Conservation (phyloP, 2,888 invertebrate genomes). For the Agrochola lychnidis region DNA sequence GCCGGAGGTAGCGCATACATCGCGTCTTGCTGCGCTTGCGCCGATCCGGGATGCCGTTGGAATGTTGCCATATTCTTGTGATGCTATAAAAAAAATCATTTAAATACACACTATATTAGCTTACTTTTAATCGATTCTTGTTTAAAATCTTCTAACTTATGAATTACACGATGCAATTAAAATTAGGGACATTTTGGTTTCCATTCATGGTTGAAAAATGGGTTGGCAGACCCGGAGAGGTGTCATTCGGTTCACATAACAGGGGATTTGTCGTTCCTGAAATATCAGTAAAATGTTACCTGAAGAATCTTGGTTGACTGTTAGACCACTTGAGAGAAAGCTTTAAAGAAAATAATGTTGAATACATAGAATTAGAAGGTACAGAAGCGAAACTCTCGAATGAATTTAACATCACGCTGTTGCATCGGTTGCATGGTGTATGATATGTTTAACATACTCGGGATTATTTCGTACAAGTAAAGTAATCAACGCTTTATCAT, state of each 20-base stretch:
- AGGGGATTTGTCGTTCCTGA: constrained; percentile 19
- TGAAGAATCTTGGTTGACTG: constrained; percentile 14
- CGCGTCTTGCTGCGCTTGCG: constrained; percentile 75
- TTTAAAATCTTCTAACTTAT: neutral
- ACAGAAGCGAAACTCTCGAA: constrained; percentile 25
- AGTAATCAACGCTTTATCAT: too few relatives aligned
- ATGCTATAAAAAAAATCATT: constrained; percentile 75
- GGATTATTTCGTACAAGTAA: too few relatives aligned
- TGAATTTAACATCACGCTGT: neutral
- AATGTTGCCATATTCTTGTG: constrained; percentile 91
- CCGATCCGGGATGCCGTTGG: constrained; percentile 75
- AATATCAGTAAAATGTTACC: constrained; percentile 36
- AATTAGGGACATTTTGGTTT: neutral
- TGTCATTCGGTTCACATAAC: constrained; percentile 24
- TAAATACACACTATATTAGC: neutral
- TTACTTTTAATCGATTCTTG: neutral
- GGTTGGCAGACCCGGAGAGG: constrained; percentile 5
- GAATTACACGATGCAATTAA: constrained; percentile 49
- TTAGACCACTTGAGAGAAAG: constrained; percentile 4
- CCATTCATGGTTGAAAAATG: constrained; percentile 14
- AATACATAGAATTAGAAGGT: neutral
- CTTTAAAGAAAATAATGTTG: constrained; percentile 14
- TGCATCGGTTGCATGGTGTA: too few relatives aligned
- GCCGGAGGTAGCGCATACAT: constrained; percentile 79
- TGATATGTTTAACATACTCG: too few relatives aligned